Conservation (phyloP, 2,113 vertebrate genomes). For the Otis tarda region DNA sequence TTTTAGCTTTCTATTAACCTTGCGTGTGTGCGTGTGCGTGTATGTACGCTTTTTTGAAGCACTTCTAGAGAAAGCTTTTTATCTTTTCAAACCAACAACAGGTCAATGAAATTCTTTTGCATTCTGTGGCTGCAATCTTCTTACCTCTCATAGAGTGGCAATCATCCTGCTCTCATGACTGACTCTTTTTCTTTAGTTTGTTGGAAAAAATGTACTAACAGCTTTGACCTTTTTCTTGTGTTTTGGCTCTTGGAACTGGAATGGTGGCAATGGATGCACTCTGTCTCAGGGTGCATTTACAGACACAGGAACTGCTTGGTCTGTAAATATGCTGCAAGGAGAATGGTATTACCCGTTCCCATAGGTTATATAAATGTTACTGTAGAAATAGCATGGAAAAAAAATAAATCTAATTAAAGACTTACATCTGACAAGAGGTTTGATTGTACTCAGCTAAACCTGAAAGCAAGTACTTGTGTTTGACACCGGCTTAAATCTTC, state of each 20-base stretch:
- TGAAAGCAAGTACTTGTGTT: not conserved
- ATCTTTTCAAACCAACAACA: not conserved
- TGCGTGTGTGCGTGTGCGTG: fast-evolving
- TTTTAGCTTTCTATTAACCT: not conserved
- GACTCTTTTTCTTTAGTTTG: not conserved
- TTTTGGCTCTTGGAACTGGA: not conserved
- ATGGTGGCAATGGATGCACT: not conserved
- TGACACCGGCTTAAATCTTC: slow-evolving; percentile 18
- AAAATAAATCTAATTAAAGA: slow-evolving; percentile 47
- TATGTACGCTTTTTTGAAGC: not conserved
- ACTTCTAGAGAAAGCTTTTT: not conserved
- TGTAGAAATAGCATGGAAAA: not conserved
- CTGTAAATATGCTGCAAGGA: not conserved
- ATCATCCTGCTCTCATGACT: not conserved
- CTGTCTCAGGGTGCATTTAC: not conserved
- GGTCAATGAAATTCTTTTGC: slow-evolving; percentile 24
- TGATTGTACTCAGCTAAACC: slow-evolving; percentile 22
- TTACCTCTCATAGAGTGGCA: not conserved
- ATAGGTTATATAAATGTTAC: not conserved
- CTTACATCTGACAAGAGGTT: slow-evolving; percentile 18
- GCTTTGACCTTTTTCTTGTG: not conserved
- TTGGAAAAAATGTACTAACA: not conserved
- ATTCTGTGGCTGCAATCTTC: not conserved
- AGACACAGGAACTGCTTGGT: not conserved
- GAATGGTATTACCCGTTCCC: not conserved